Conservation (phyloP, 2,888 invertebrate species). For the Bombylius discolor region DNA sequence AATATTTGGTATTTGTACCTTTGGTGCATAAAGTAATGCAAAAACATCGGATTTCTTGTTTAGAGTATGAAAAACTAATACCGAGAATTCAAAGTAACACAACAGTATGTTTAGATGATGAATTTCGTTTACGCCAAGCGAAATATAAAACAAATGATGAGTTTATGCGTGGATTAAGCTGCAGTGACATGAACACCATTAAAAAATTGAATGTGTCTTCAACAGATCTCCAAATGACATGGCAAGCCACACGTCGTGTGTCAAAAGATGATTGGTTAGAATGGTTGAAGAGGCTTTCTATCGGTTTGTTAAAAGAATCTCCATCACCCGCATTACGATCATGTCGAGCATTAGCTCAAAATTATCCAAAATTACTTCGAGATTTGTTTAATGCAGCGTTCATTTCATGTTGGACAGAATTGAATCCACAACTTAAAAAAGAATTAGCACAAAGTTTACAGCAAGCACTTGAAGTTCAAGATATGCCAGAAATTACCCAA, state of each 20-base stretch:
- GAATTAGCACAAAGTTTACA: slow-evolving; percentile 78
- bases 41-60: slow-evolving; percentile 66
- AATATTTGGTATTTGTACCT: slow-evolving; percentile 85
- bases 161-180: slow-evolving; percentile 36
- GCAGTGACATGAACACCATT: slow-evolving; percentile 58
- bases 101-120: slow-evolving; percentile 61
- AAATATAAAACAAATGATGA: slow-evolving; percentile 61
- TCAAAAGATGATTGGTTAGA: slow-evolving; percentile 99
- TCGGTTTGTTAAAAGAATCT: slow-evolving; percentile 87
- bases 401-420: slow-evolving; percentile 97
- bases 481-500: slow-evolving; percentile 91
- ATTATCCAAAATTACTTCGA: slow-evolving; percentile 86
- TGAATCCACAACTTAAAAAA: slow-evolving; percentile 59
- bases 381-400: slow-evolving; percentile 98
- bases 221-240: slow-evolving; percentile 72
- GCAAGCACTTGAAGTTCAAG: slow-evolving; percentile 81
- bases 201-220: slow-evolving; percentile 74
- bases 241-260: slow-evolving; percentile 84
- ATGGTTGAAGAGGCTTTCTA: slow-evolving; percentile 85
- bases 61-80: slow-evolving; percentile 65
- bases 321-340: slow-evolving; percentile 90
- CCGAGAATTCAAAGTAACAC: slow-evolving; percentile 59
- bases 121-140: slow-evolving; percentile 50
- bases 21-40: slow-evolving; percentile 72
- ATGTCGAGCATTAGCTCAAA: slow-evolving; percentile 83